These are phyloP conservation scores for Nestor notabilis DNA, from an alignment of 2,113 vertebrate genomes.

Conservation along the genomic window DNA sequence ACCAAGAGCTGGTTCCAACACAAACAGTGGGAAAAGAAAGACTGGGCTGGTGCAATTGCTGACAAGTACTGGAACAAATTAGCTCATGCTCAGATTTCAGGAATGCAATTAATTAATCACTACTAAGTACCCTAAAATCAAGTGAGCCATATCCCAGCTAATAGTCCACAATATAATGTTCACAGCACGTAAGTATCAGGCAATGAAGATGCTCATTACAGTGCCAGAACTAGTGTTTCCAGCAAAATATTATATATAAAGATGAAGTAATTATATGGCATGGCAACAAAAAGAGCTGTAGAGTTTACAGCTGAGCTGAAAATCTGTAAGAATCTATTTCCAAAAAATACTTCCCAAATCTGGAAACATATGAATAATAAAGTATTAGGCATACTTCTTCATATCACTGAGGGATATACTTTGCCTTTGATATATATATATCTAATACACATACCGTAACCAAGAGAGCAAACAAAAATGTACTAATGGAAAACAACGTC, in stretches of 20 bases:
- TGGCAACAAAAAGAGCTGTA: conserved; percentile 16
- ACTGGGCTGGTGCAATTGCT: not conserved
- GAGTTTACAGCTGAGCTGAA: conserved; percentile 37
- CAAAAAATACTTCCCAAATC: not conserved
- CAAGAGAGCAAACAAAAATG: not conserved
- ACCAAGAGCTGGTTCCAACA: conserved; percentile 15
- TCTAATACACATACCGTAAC: not conserved
- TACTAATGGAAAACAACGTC: not conserved
- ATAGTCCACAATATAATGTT: conserved; percentile 15
- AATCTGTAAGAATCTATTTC: not conserved
- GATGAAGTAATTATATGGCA: conserved; percentile 62
- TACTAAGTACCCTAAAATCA: conserved; percentile 48
- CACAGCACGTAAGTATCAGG: conserved; percentile 32
- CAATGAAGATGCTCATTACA: conserved; percentile 48
- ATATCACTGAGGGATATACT: not conserved
- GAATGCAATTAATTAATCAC: conserved; percentile 63
- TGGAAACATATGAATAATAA: not conserved
- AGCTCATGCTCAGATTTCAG: conserved; percentile 61
- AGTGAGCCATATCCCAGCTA: conserved; percentile 53
- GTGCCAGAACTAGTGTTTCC: conserved; percentile 57
- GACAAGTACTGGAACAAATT: conserved; percentile 65
- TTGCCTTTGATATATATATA: not conserved
- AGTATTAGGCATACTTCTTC: not conserved
- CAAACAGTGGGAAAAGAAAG: conserved; percentile 26
- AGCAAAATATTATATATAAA: conserved; percentile 38